Evolutionary conservation across 2,888 invertebrate species (phyloP).

Genomic region (Oscheius sp.): DNA sequence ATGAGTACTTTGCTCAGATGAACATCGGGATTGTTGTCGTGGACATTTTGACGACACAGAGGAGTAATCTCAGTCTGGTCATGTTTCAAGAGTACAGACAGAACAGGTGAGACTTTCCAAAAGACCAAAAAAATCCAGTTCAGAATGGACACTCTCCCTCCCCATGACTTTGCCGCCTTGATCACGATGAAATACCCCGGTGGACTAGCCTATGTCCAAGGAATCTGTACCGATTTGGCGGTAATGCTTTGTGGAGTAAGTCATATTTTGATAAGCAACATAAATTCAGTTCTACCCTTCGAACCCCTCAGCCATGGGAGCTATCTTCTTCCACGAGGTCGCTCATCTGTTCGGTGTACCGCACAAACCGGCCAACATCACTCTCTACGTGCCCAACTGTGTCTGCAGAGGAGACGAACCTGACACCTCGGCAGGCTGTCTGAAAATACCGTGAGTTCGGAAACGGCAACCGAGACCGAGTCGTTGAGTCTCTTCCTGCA

Average conservation of each 20-base stretch:
- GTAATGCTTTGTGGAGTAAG: constrained; percentile 65
- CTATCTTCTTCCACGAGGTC: constrained; percentile 71
- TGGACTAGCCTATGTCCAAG: constrained; percentile 69
- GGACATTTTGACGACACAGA: constrained; percentile 65
- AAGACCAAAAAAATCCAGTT: constrained; percentile 8
- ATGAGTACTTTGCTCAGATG: constrained; percentile 71
- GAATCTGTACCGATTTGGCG: constrained; percentile 66
- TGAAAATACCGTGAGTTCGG: constrained; percentile 63
- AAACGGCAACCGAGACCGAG: neutral
- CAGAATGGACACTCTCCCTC: constrained; percentile 60
- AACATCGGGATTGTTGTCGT: constrained; percentile 66
- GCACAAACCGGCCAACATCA: constrained; percentile 54
- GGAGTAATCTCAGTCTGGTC: constrained; percentile 66
- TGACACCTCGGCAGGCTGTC: constrained; percentile 50
- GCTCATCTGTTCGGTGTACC: constrained; percentile 68
- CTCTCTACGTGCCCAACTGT: constrained; percentile 54
- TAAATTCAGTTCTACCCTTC: constrained; percentile 68
- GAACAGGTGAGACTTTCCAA: neutral
- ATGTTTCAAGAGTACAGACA: constrained; percentile 64
- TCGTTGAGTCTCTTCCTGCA: neutral
- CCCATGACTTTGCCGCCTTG: constrained; percentile 68
- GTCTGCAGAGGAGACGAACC: constrained; percentile 40
- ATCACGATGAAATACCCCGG: constrained; percentile 70
- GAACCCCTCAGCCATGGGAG: constrained; percentile 72
- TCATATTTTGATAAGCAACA: neutral